These are phyloP conservation scores for Arctocebus calabarensis DNA, from an alignment of 2,797 vertebrate genomes.

Conservation along the genomic window DNA sequence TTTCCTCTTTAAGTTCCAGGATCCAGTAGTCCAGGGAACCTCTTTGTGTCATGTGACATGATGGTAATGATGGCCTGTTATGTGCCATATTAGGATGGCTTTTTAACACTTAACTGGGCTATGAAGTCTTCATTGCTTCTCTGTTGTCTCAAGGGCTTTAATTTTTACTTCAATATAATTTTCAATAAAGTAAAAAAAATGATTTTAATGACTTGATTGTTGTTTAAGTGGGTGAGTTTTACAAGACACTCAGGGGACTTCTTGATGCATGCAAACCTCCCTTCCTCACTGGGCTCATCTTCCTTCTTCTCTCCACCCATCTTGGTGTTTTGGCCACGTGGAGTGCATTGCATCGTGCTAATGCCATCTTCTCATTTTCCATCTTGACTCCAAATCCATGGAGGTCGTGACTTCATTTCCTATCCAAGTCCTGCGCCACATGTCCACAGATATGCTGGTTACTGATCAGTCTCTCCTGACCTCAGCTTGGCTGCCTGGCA, in stretches of 20 bases:
- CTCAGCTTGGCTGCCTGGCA: background rate
- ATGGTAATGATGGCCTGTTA: no score
- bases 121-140: background rate
- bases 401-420: background rate
- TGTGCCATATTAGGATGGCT: background rate
- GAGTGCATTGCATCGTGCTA: rapidly evolving
- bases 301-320: background rate
- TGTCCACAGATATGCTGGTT: background rate
- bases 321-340: background rate
- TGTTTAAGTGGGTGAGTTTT: background rate
- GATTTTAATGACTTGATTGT: background rate
- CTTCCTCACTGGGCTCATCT: background rate
- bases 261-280: background rate
- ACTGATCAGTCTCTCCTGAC: background rate
- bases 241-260: background rate
- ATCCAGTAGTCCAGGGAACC: background rate
- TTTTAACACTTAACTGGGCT: background rate
- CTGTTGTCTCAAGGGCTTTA: background rate
- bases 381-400: background rate
- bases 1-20: background rate
- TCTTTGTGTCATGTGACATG: no score
- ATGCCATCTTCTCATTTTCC: background rate
- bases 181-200: background rate
- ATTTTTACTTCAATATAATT: background rate
- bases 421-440: no score